Conservation (phyloP, 2,113 vertebrate genomes). For the Echinops telfairi region DNA sequence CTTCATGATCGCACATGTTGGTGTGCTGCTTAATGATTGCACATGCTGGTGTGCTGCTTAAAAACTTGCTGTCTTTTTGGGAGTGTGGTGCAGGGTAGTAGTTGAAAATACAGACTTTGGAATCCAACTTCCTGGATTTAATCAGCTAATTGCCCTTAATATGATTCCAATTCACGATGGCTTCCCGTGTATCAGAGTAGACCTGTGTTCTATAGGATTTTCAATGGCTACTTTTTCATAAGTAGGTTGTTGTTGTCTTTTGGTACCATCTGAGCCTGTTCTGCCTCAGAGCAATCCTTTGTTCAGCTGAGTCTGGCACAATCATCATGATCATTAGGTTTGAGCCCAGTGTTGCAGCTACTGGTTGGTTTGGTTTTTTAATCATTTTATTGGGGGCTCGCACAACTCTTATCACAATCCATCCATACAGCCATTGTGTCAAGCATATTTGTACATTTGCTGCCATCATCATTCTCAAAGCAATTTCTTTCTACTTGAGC, state of each 20-base stretch:
- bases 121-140: not conserved
- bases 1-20: too few species aligned
- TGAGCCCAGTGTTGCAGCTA: not conserved
- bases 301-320: not conserved
- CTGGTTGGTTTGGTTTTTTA: too few species aligned
- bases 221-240: not conserved
- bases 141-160: not conserved
- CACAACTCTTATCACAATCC: too few species aligned
- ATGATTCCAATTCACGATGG: not conserved
- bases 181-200: not conserved
- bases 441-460: too few species aligned
- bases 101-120: rapidly evolving
- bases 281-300: not conserved
- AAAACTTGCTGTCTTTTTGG: not conserved
- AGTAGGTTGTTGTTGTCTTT: not conserved
- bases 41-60: too few species aligned
- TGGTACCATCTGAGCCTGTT: not conserved
- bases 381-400: too few species aligned
- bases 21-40: too few species aligned
- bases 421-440: too few species aligned
- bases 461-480: too few species aligned
- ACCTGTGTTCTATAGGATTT: not conserved
- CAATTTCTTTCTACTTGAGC: too few species aligned
- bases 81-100: not conserved
- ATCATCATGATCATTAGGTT: not conserved